These are phyloP conservation scores for Pollenia angustigena DNA, from an alignment of 2,888 invertebrate genomes.

Conservation along the genomic window DNA sequence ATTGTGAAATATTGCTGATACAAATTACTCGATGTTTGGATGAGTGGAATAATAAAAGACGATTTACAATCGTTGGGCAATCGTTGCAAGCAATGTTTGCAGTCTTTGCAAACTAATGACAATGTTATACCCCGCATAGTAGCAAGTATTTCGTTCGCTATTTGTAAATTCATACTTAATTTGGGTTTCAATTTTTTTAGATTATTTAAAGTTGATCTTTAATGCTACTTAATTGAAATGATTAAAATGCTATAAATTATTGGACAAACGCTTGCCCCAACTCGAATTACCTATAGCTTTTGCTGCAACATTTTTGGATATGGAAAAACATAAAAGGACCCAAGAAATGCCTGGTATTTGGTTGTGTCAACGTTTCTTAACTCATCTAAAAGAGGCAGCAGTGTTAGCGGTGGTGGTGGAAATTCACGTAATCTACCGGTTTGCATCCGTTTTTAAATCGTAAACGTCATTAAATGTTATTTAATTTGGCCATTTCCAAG, in stretches of 20 bases:
- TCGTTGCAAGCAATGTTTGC: conserved; percentile 89
- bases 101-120: conserved; percentile 87
- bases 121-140: conserved; percentile 90
- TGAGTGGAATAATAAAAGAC: conserved; percentile 86
- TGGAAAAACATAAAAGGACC: conserved; percentile 90
- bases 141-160: conserved; percentile 81
- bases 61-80: conserved; percentile 86
- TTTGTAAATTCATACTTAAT: neutral
- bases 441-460: conserved; percentile 82
- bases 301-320: conserved; percentile 89
- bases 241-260: conserved; percentile 89
- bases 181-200: conserved; percentile 40
- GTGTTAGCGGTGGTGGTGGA: conserved; percentile 73
- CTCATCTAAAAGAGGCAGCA: conserved; percentile 82
- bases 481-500: conserved; percentile 92
- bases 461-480: conserved; percentile 85
- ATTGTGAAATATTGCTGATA: too few species aligned
- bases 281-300: conserved; percentile 90
- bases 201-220: conserved; percentile 91
- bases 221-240: conserved; percentile 92
- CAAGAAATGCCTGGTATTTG: conserved; percentile 93
- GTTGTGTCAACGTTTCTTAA: conserved; percentile 85
- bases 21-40: conserved; percentile 89
- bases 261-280: conserved; percentile 87
- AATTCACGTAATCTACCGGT: conserved; percentile 82